These are phyloP conservation scores for Brenthis ino DNA, from an alignment of 2,888 invertebrate genomes.

Conservation along the genomic window DNA sequence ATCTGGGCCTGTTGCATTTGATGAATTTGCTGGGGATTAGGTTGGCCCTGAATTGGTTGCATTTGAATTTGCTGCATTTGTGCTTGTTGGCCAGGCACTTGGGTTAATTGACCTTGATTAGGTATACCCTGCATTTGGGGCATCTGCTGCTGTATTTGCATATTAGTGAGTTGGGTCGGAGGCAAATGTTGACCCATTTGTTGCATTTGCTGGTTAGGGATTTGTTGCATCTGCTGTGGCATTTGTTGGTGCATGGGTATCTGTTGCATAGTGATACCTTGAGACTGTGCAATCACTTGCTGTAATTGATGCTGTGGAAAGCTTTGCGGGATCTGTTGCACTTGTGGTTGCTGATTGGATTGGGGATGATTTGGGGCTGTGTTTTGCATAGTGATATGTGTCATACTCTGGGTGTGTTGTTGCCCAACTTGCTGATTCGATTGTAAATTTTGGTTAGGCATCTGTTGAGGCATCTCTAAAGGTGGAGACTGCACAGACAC, in stretches of 20 bases:
- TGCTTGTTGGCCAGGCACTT: constrained; percentile 73
- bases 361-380: constrained; percentile 66
- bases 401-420: constrained; percentile 80
- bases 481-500: constrained; percentile 79
- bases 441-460: constrained; percentile 72
- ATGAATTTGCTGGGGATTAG: constrained; percentile 76
- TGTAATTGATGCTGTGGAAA: constrained; percentile 80
- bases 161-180: constrained; percentile 73
- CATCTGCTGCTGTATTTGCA: constrained; percentile 80
- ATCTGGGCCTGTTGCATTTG: constrained; percentile 78
- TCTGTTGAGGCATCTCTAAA: constrained; percentile 78
- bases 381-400: constrained; percentile 77
- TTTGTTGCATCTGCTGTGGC: constrained; percentile 80
- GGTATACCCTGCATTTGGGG: constrained; percentile 77
- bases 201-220: constrained; percentile 80
- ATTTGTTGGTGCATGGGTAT: constrained; percentile 80
- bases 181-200: constrained; percentile 77
- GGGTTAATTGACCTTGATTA: constrained; percentile 73
- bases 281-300: constrained; percentile 77
- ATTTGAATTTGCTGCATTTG: constrained; percentile 80
- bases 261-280: constrained; percentile 78
- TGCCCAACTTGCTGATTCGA: constrained; percentile 70
- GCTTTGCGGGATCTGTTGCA: constrained; percentile 80
- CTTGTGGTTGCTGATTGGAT: constrained; percentile 71
- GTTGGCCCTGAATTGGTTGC: constrained; percentile 77